Evolutionary conservation across 2,888 invertebrate species (phyloP).

Genomic region (Acanthococcus lagerstroemiae): DNA sequence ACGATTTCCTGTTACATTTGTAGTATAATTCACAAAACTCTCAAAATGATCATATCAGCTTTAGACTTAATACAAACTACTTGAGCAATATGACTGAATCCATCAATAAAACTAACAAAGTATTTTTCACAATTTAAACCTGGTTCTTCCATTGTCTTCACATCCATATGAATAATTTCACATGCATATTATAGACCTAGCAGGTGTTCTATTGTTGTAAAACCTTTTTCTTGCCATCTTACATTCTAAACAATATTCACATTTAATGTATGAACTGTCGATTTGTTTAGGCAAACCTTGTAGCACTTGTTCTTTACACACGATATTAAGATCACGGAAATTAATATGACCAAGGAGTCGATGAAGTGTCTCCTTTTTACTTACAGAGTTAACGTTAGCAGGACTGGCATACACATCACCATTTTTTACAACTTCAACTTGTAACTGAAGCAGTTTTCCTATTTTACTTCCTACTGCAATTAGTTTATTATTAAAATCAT

Average conservation of each 20-base stretch:
- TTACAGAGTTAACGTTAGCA: neutral
- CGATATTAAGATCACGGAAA: neutral
- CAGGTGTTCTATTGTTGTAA: no score
- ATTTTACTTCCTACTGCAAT: neutral
- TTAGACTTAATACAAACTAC: no score
- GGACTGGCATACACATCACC: neutral
- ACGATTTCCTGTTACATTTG: no score
- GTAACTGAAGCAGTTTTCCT: neutral
- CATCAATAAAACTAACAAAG: no score
- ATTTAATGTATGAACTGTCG: neutral
- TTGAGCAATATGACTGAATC: no score
- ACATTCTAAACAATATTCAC: neutral
- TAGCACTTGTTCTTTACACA: neutral
- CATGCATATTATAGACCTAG: neutral
- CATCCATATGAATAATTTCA: conserved; percentile 21
- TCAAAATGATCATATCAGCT: no score
- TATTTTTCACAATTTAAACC: no score
- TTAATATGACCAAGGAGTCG: conserved; percentile 11
- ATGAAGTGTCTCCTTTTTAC: conserved; percentile 3
- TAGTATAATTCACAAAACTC: no score
- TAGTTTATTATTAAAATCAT: neutral
- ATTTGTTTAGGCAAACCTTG: neutral
- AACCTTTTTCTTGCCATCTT: no score
- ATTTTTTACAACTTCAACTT: neutral
- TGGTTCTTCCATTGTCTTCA: no score